Conservation (phyloP, 1,140 invertebrate species). For the Drosophila sturtevanti region DNA sequence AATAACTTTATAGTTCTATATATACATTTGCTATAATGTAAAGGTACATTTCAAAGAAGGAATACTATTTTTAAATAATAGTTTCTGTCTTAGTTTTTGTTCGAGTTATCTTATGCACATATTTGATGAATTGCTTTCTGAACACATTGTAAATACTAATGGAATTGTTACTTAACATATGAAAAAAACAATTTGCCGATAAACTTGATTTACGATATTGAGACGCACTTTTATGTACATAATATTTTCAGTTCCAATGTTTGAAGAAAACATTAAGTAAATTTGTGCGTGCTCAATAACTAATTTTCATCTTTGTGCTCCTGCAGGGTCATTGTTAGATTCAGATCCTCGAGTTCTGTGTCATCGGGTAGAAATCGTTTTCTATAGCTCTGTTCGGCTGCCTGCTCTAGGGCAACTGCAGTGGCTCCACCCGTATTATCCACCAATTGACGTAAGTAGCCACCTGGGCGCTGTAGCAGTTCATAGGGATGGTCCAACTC, state of each 20-base stretch:
- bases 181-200: slow-evolving; percentile 52
- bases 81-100: slow-evolving; percentile 42
- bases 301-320: slow-evolving; percentile 40
- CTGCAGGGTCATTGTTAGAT: slow-evolving; percentile 45
- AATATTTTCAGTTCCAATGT: slow-evolving; percentile 68
- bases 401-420: slow-evolving; percentile 74
- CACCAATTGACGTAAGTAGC: slow-evolving; percentile 84
- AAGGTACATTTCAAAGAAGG: slow-evolving; percentile 1
- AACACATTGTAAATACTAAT: slow-evolving; percentile 45
- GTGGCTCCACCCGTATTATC: slow-evolving; percentile 84
- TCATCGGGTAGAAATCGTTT: slow-evolving; percentile 49
- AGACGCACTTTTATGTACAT: slow-evolving; percentile 50
- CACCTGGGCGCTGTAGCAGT: slow-evolving; percentile 85
- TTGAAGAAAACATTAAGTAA: slow-evolving; percentile 26
- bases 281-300: slow-evolving; percentile 1
- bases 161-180: slow-evolving; percentile 41
- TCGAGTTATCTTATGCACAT: slow-evolving; percentile 43
- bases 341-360: slow-evolving; percentile 40
- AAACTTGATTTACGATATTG: slow-evolving; percentile 19
- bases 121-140: slow-evolving; percentile 42
- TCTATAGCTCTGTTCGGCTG: slow-evolving; percentile 73
- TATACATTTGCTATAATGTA: slow-evolving; percentile 21
- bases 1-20: slow-evolving; percentile 34
- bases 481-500: slow-evolving; percentile 89
- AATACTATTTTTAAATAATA: slow-evolving; percentile 37